Evolutionary conservation across 2,113 vertebrate genomes (phyloP).

Genomic region (Syngnathus typhle): DNA sequence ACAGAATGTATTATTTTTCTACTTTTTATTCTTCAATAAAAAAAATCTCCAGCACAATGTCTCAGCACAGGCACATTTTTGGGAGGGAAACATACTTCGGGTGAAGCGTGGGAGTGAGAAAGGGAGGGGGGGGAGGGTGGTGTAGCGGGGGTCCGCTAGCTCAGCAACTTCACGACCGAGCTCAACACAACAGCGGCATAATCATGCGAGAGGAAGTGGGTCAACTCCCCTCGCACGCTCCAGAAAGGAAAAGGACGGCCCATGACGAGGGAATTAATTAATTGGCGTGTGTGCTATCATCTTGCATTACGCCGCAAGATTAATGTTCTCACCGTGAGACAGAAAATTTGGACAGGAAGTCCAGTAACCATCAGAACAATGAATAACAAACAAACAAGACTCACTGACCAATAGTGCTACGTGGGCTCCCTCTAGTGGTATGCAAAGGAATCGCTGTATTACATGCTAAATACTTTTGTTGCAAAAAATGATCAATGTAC

Average conservation of each 20-base stretch:
- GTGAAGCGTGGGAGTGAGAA: background rate
- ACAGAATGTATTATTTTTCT: too few species aligned
- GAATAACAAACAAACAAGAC: background rate
- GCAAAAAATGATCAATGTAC: too few species aligned
- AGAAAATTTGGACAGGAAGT: slow-evolving; percentile 12
- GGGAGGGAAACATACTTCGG: background rate
- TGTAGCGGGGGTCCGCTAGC: slow-evolving; percentile 10
- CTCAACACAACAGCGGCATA: slow-evolving; percentile 19
- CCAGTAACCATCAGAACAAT: background rate
- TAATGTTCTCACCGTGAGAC: slow-evolving; percentile 29
- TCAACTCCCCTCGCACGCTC: slow-evolving; percentile 37
- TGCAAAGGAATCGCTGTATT: background rate
- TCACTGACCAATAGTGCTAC: background rate
- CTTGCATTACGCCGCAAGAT: background rate
- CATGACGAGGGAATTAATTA: slow-evolving; percentile 45
- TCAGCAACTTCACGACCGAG: slow-evolving; percentile 33
- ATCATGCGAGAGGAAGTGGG: slow-evolving; percentile 42
- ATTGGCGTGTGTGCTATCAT: slow-evolving; percentile 37
- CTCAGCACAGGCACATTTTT: too few species aligned
- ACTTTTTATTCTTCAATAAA: too few species aligned
- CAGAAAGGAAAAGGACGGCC: slow-evolving; percentile 47
- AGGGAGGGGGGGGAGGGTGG: background rate
- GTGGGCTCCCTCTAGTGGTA: background rate
- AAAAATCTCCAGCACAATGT: too few species aligned
- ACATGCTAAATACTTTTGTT: too few species aligned